Base-by-base conservation (phyloP, 2,113 vertebrate species). In the Calidris pugnax region DNA sequence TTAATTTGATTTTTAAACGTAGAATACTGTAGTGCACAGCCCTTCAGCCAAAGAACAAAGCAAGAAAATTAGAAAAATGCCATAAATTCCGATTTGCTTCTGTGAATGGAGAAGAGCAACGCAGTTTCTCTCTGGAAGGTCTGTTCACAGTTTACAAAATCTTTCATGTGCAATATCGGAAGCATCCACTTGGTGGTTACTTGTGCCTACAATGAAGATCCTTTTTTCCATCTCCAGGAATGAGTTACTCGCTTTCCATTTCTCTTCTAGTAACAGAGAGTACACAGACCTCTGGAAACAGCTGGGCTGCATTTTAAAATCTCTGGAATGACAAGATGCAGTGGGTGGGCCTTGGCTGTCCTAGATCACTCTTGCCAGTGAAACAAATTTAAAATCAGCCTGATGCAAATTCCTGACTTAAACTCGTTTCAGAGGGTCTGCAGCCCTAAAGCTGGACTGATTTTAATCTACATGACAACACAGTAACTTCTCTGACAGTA, bases 101-200 rank as follows among this genome's bases (percentile, higher is more conserved):
- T 28, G 11, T 32, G 30, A 89, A 32, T 32, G 28, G 83, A 72
- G 50, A 85, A 81, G 77, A 74, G 18, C 23, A 56, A 5, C 14
- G 16, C 24, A 27, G 8, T 53, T 47, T 55, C 12, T 64, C n/a
- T 32, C 53, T 28, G 35, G 30, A 87, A 91, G 19, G 7, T 66
- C 14, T n/a, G 2, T 43, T 75, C 47, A 26, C 2, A 82, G 39
- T 69, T 85, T n/a, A 47, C n/a, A 63, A 89, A 92, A 56, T 39
- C 18, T 71, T 87, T 53, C 18, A 5, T 1, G 2, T 94, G 95
- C 91, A 93, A 37, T 83, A 62, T 63, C 28, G 1, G 10, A 39
- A 89, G 51, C 16, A 45, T 71, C 96, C 96, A 93, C 85, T 47
- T 94, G 96, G 92, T 95, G 96, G 93, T 66, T 72, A 90, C 94